A percentile compares a stretch with the other conserved stretches of the same genome.
phyloP scores from a whole-genome alignment of 2,888 invertebrate genomes.

The Archaeoteleia sp. region DNA sequence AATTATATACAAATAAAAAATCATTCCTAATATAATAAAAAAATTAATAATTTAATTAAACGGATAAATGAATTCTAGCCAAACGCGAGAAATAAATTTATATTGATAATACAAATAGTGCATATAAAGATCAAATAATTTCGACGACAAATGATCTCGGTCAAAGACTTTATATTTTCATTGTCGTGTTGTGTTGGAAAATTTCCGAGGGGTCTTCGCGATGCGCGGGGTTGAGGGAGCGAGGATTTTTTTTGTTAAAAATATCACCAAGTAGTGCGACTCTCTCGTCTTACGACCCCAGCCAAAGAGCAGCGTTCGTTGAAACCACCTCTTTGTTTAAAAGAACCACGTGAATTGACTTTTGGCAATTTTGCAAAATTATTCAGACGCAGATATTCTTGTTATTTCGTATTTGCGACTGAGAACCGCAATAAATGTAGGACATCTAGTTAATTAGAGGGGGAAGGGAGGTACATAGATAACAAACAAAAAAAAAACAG shows the following conservation, averaged over 20 bases:
- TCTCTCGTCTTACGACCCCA: constrained; percentile 38
- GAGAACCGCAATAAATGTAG: too few species aligned
- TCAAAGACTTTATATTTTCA: constrained; percentile 57
- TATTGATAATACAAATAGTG: background rate
- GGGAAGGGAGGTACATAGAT: too few species aligned
- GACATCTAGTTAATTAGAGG: too few species aligned
- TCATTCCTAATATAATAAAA: too few species aligned
- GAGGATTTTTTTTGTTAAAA: constrained; percentile 46
- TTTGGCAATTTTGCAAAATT: constrained; percentile 53
- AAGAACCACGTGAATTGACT: constrained; percentile 32
- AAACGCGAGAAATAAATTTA: background rate
- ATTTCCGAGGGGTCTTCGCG: constrained; percentile 5
- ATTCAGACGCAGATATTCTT: constrained; percentile 1
- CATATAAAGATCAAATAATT: background rate
- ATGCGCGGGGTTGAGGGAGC: too few species aligned
- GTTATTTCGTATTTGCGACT: too few species aligned
- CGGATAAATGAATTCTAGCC: too few species aligned
- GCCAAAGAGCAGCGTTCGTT: constrained; percentile 31
- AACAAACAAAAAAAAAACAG: too few species aligned
- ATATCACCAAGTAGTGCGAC: constrained; percentile 36
- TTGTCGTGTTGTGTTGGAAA: constrained; percentile 36
- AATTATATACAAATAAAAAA: too few species aligned
- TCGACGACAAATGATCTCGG: constrained; percentile 27
- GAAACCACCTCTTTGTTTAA: constrained; percentile 41
- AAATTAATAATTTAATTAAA: too few species aligned